Conservation (phyloP, 2,113 vertebrate species). For the Empidonax traillii region DNA sequence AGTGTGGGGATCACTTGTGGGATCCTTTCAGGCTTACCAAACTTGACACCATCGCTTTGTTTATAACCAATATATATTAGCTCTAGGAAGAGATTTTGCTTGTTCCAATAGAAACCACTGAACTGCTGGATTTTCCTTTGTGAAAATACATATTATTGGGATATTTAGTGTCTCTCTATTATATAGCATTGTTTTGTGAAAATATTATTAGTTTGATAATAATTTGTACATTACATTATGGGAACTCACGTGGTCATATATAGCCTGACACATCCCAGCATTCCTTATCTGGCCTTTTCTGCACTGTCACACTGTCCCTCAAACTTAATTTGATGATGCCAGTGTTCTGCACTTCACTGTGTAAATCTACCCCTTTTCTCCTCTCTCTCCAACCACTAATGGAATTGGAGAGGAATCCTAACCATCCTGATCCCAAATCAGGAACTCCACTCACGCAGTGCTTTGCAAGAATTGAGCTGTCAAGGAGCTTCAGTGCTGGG, state of each 20-base stretch:
- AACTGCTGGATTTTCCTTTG: not conserved
- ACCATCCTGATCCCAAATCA: not conserved
- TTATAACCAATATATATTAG: not conserved
- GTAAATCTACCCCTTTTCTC: not conserved
- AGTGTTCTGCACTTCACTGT: not conserved
- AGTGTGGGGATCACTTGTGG: not conserved
- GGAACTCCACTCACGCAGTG: fast-evolving
- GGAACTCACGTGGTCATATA: not conserved
- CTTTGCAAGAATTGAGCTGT: fast-evolving
- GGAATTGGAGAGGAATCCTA: not conserved
- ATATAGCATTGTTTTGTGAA: not conserved
- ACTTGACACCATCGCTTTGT: not conserved
- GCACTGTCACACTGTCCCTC: not conserved
- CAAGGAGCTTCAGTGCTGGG: not conserved
- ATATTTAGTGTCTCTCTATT: not conserved
- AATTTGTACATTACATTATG: not conserved
- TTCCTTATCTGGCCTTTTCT: not conserved
- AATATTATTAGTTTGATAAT: not conserved
- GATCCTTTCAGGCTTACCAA: not conserved
- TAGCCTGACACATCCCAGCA: not conserved
- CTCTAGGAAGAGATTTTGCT: not conserved
- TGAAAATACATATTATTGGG: not conserved
- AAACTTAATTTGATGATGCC: not conserved
- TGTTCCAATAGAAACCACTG: not conserved
- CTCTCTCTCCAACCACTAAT: not conserved